A percentile compares a stretch with the other conserved stretches of the same genome.
Conservation (phyloP, 2,113 vertebrate genomes). For the Psittacara wagleri region DNA sequence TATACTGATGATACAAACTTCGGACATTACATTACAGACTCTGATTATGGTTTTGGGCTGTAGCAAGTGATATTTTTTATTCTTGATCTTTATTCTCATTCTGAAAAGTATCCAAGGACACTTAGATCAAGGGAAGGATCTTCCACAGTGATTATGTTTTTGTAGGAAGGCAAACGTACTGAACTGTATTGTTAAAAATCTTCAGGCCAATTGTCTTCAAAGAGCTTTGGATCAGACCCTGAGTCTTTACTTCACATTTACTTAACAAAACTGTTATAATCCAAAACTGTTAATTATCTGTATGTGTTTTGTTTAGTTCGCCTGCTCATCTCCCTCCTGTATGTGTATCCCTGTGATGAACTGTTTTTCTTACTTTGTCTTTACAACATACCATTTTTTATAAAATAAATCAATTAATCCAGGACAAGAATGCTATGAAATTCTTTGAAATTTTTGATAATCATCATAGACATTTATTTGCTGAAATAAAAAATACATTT, state of each 20-base stretch:
- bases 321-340: background rate
- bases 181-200: background rate
- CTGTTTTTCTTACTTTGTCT: background rate
- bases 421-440: background rate
- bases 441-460: slow-evolving; percentile 54
- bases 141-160: background rate
- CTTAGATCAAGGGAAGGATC: background rate
- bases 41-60: background rate
- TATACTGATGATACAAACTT: background rate
- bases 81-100: background rate
- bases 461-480: slow-evolving; percentile 51
- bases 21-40: background rate
- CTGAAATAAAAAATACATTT: slow-evolving; percentile 67
- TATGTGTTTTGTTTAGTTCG: background rate
- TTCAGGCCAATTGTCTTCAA: background rate
- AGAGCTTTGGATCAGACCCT: background rate
- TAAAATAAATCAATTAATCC: background rate
- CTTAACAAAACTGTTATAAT: background rate
- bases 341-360: background rate
- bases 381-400: background rate
- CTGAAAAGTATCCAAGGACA: background rate
- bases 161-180: background rate
- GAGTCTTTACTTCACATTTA: background rate
- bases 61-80: background rate
- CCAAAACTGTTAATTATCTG: background rate